Conservation (phyloP, 2,888 invertebrate genomes). For the Euzophera pinguis region DNA sequence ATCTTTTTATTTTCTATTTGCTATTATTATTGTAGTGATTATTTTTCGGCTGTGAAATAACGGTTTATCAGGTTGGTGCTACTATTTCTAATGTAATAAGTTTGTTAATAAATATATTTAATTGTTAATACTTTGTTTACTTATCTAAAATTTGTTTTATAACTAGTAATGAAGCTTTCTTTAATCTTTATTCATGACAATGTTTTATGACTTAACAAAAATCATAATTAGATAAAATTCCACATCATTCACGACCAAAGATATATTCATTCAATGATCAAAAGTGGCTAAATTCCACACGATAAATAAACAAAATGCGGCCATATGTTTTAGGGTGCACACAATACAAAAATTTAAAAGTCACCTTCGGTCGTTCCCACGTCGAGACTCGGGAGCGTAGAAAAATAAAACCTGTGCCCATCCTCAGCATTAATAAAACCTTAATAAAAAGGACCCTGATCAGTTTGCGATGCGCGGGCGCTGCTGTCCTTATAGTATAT, state of each 20-base stretch:
- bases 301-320: conserved; percentile 27
- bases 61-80: too few relatives aligned
- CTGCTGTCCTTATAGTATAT: conserved; percentile 45
- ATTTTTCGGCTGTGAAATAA: not conserved
- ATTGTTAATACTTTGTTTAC: too few relatives aligned
- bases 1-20: not conserved
- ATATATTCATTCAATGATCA: too few relatives aligned
- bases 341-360: conserved; percentile 52
- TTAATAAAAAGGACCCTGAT: conserved; percentile 65
- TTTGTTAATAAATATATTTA: too few relatives aligned
- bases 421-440: conserved; percentile 66
- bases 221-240: not conserved
- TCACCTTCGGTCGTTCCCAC: conserved; percentile 65
- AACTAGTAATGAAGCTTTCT: too few relatives aligned
- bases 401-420: conserved; percentile 67
- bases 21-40: not conserved
- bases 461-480: conserved; percentile 64
- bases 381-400: conserved; percentile 55
- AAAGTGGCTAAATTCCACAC: conserved; percentile 23
- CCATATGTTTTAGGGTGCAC: conserved; percentile 26
- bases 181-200: too few relatives aligned
- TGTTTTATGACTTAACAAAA: not conserved
- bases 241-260: not conserved
- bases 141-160: too few relatives aligned
- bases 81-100: too few relatives aligned